Conservation (phyloP, 53 echinoderm and acorn worm species). For the Patiria pectinifera region DNA sequence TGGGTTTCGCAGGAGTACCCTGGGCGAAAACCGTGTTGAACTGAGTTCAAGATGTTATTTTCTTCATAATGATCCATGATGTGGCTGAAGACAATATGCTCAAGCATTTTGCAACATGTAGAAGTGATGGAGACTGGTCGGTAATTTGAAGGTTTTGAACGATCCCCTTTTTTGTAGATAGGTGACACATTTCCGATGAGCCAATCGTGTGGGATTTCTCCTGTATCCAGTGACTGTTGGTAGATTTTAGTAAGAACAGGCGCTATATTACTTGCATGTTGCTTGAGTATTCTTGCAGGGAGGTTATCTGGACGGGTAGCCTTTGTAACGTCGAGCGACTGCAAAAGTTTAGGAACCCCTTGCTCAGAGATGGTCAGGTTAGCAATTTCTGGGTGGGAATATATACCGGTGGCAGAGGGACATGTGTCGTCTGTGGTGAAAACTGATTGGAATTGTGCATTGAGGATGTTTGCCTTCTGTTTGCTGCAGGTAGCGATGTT, state of each 20-base stretch:
- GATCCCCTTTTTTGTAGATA: constrained; percentile 13
- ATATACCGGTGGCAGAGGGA: too few relatives aligned
- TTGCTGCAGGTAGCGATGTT: too few relatives aligned
- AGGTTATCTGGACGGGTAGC: constrained; percentile 52
- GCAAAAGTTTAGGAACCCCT: too few relatives aligned
- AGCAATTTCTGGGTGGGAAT: not conserved
- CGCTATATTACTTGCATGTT: constrained; percentile 32
- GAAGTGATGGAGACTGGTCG: not conserved
- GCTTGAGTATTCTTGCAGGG: constrained; percentile 53
- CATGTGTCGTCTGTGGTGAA: too few relatives aligned
- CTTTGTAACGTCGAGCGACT: constrained; percentile 4
- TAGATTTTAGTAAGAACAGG: constrained; percentile 52
- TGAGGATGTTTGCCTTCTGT: too few relatives aligned
- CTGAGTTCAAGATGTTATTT: too few relatives aligned
- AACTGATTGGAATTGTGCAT: too few relatives aligned
- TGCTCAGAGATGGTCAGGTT: too few relatives aligned
- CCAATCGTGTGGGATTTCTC: constrained; percentile 28
- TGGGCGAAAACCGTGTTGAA: too few relatives aligned
- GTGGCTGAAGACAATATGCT: constrained; percentile 15
- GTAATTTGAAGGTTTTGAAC: constrained; percentile 11
- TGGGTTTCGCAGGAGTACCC: too few relatives aligned
- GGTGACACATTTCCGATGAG: not conserved
- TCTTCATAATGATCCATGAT: too few relatives aligned
- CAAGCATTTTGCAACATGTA: constrained; percentile 6
- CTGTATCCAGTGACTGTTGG: constrained; percentile 65